Evolutionary conservation across 2,113 vertebrate genomes (phyloP), one percentile per base, ranked within the genome.

Genomic region (Trachemys scripta): DNA sequence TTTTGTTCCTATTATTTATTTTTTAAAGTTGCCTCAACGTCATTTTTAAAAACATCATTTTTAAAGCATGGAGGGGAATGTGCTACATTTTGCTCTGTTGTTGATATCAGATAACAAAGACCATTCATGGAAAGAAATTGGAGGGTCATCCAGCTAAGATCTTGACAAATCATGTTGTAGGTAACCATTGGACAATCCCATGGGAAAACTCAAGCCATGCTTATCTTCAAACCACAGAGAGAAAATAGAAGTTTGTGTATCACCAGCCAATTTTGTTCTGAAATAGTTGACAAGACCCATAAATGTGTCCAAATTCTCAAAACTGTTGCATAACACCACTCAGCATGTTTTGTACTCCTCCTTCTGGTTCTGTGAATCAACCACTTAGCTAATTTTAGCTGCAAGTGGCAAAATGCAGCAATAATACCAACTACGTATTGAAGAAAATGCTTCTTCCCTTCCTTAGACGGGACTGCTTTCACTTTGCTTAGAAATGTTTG

Each of bases 331-430:
- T 93, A 95, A 96, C 84, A 89, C 38, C 81, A 47, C 27, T 91
- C 85, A 87, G 90, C 50, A 95, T 81, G 93, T 87, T 84, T 89
- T 93, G 95, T 96, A 88, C 94, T 96, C 57, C 56, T 96, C 89
- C 92, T 96, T 84, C 91, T 95, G 90, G 80, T 83, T 82, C 94
- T 95, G 83, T 80, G 94, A 97, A 94, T 90, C 93, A 95, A 72
- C 88, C 11, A 84, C 91, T 96, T 93, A 88, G 94, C 56, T 92
- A 94, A 95, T 94, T 96, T 91, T 81, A 97, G 92, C 89, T 92
- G 27, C 79, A 91, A 25, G n/a, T 94, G 93, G 89, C 94, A 97
- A 88, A 91, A 93, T 79, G 27, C 81, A 88, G 79, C 45, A 89
- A 90, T 59, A 95, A 56, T 38, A 80, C 78, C 87, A 84, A 47